A percentile compares a stretch with the other conserved stretches of the same genome.
These are phyloP conservation scores for Electrona antarctica DNA, from an alignment of 2,113 vertebrate genomes.

Conservation along the genomic window DNA sequence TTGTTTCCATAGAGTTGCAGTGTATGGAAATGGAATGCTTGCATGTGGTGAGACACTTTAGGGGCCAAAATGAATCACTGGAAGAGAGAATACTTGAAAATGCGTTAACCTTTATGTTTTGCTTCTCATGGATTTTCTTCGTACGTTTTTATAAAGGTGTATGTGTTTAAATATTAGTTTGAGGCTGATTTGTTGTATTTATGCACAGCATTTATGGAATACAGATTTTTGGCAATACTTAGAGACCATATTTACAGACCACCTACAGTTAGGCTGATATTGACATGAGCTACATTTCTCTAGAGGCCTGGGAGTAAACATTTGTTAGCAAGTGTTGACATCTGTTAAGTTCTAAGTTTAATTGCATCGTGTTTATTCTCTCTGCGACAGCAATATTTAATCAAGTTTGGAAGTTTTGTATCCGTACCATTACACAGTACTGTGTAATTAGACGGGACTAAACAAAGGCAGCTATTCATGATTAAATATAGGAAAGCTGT, in stretches of 20 bases:
- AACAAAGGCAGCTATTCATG: background rate
- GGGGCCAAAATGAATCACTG: slow-evolving; percentile 13
- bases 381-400: too few species aligned
- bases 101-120: background rate
- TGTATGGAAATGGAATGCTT: slow-evolving; percentile 23
- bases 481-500: background rate
- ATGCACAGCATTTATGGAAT: slow-evolving; percentile 8
- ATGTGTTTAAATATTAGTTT: background rate
- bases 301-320: background rate
- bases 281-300: slow-evolving; percentile 8
- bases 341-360: too few species aligned
- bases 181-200: background rate
- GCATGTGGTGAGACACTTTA: slow-evolving; percentile 1
- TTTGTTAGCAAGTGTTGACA: background rate
- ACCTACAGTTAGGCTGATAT: background rate
- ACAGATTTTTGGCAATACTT: slow-evolving; percentile 10
- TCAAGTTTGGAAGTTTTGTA: too few species aligned
- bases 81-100: background rate
- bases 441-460: background rate
- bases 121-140: background rate
- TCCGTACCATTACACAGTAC: background rate
- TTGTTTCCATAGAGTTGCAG: slow-evolving; percentile 45
- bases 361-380: too few species aligned
- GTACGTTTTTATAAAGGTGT: slow-evolving; percentile 6
- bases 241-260: slow-evolving; percentile 1